Conservation (phyloP, 2,113 vertebrate genomes). For the Calypte anna region DNA sequence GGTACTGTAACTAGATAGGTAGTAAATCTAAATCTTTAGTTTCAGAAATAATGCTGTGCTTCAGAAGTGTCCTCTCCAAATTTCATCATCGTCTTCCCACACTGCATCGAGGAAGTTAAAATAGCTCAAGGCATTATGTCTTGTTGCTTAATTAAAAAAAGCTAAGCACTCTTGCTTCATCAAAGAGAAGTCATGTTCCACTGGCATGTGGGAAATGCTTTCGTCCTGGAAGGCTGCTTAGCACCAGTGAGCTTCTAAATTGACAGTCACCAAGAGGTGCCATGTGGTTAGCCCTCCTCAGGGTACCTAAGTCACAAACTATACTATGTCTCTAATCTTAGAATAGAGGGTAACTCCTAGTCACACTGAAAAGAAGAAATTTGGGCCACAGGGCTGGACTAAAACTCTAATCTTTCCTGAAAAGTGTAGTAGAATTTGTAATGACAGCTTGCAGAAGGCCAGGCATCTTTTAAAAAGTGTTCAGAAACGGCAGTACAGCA, state of each 20-base stretch:
- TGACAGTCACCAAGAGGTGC: neutral
- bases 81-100: neutral
- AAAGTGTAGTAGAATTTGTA: neutral
- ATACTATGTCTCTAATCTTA: neutral
- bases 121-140: neutral
- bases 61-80: neutral
- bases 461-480: neutral
- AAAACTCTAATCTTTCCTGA: neutral
- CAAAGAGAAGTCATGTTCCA: neutral
- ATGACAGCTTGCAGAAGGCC: neutral
- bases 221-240: neutral
- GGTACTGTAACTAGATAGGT: neutral
- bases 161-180: neutral
- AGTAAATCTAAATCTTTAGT: neutral
- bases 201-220: neutral
- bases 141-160: neutral
- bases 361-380: neutral
- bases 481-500: neutral
- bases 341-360: neutral
- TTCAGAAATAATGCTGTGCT: neutral
- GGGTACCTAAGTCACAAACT: neutral
- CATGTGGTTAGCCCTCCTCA: neutral
- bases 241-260: neutral
- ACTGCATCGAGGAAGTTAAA: neutral
- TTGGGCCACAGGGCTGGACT: neutral